Evolutionary conservation across 2,797 vertebrate genomes (phyloP), one percentile per base, ranked within the genome.

Genomic region (Pipistrellus nathusii): DNA sequence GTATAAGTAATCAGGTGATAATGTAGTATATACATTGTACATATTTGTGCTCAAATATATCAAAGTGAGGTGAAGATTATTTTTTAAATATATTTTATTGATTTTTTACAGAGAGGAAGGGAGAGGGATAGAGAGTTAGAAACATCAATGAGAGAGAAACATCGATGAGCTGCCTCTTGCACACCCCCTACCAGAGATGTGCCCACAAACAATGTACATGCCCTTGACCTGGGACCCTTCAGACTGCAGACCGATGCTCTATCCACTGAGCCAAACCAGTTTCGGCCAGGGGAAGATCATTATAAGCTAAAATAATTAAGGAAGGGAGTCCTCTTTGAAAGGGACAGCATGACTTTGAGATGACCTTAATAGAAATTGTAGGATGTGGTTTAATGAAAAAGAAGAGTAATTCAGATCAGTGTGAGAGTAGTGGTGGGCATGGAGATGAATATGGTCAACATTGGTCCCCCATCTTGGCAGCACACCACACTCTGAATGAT

Each of bases 41-140:
- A 69, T 17, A 51, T 84, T 21, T 90, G 73, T 88, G 66, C 68
- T 84, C 48, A 84, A 91, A 72, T 86, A 94, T 90, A 75, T 93
- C 86, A 86, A 94, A 76, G 13, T 53, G 35, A 86, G 13, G 41
- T 1, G 51, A 51, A 51, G 51, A 18, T 51, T 51, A 18, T 51
- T 44, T 44, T 44, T 44, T 9, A 44, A 44, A 44, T 44, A 44
- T 44, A 44, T 44, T 44, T 44, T 44, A 44, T 44, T 44, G 44
- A 44, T 10, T 44, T 44, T 44, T 44, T 44, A 44, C 44, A 44
- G 44, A 44, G 9, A 44, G 44, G 44, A 44, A 11, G 44, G 10
- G 44, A 44, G 44, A 44, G 44, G 7, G 44, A 44, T 44, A 2
- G 44, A 44, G 10, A 44, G 10, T 10, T 44, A 44, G 44, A 44